phyloP scores from a whole-genome alignment of 2,797 vertebrate species.

The Pangasius mekongensis region DNA sequence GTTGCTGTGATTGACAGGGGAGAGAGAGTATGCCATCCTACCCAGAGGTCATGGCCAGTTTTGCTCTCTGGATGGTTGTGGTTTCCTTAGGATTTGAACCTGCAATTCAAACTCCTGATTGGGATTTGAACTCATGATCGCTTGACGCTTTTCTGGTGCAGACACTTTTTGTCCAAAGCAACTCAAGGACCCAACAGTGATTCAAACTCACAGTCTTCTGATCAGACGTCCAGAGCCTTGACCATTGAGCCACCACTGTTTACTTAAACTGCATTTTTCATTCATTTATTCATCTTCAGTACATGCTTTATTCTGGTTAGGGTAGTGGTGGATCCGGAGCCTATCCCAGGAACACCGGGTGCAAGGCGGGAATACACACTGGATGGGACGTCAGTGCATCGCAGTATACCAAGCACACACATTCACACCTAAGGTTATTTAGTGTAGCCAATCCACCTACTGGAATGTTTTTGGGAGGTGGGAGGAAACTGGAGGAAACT shows the following conservation, averaged over 20 bases:
- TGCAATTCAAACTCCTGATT: neutral
- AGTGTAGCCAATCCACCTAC: neutral
- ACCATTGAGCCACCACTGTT: neutral
- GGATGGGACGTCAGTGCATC: neutral
- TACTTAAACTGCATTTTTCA: neutral
- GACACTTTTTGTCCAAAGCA: neutral
- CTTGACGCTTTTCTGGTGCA: neutral
- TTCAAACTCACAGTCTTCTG: neutral
- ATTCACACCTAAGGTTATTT: neutral
- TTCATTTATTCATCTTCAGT: neutral
- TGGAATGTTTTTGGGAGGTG: neutral
- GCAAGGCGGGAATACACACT: neutral
- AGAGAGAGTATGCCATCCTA: too few species aligned
- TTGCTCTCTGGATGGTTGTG: neutral
- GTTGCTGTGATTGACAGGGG: neutral
- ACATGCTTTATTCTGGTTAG: neutral
- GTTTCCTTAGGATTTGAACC: neutral
- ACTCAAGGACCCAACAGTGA: neutral
- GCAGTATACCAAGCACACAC: neutral
- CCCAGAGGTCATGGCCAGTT: neutral
- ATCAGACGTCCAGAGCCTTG: neutral
- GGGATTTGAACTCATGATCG: neutral
- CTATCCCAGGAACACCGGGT: neutral
- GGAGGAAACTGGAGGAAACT: neutral
- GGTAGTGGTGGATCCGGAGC: neutral